These are phyloP conservation scores for Chelonoidis abingdonii DNA, from an alignment of 2,113 vertebrate genomes.

Conservation along the genomic window DNA sequence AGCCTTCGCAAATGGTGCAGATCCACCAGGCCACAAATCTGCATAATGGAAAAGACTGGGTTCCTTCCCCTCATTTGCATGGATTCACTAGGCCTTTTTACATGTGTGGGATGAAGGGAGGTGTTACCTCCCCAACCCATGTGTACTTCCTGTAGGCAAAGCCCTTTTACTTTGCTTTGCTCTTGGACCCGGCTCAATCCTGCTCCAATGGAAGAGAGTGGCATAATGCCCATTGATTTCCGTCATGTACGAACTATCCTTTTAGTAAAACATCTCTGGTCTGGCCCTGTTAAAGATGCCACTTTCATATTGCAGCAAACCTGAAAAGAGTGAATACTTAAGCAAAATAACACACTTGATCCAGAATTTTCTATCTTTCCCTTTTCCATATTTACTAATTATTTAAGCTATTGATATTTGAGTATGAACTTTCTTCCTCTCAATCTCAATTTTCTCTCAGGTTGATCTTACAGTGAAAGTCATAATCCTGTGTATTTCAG, in stretches of 20 bases:
- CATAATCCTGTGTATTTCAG: background rate
- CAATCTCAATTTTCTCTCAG: background rate
- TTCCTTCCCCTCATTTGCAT: background rate
- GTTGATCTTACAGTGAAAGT: background rate
- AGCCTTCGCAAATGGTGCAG: background rate
- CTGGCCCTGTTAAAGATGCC: background rate
- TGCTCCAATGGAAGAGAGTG: background rate
- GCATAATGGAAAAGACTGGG: background rate
- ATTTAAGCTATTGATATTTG: background rate
- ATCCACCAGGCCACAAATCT: background rate
- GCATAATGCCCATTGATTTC: background rate
- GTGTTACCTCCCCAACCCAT: background rate
- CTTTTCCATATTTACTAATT: slow-evolving; percentile 8
- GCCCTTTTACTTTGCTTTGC: background rate
- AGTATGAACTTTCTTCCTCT: background rate
- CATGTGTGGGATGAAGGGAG: background rate
- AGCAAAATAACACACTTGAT: background rate
- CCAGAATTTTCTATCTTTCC: background rate
- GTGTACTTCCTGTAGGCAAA: background rate
- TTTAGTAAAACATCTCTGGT: background rate
- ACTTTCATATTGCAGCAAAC: background rate
- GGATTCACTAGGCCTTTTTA: background rate
- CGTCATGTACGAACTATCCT: background rate
- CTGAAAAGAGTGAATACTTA: background rate
- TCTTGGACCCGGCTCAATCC: background rate